Base-by-base conservation (phyloP, 2,888 invertebrate genomes). In the Pseudococcus jackbeardsleyi region DNA sequence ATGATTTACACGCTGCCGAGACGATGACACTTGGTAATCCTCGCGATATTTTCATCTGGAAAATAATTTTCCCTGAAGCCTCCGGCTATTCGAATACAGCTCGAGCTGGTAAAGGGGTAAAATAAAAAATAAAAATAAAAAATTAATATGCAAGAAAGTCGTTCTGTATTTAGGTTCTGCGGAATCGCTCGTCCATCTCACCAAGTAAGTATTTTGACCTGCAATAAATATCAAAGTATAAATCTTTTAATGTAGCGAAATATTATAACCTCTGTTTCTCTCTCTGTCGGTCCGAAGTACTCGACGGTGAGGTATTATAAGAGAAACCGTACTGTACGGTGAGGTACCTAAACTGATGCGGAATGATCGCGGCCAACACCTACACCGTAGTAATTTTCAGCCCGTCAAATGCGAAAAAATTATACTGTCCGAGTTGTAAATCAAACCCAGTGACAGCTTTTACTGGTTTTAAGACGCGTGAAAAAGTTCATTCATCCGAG, bases 401-500 rank as follows among this genome's bases (percentile, higher is more conserved):
- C 39, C 12, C 33, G 77, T 77, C 17, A 77, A 77, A 77, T 17
- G 77, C 39, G 77, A 77, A 77, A 42, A 77, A 77, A 77, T 77
- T 77, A 77, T 77, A 77, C n/a, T 77, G 77, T 77, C 77, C 77
- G 77, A 33, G 77, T 77, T 77, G 77, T 77, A 77, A 77, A 77
- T 77, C 77, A 77, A 77, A 77, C 33, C 12, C 26, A 33, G 42
- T 77, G 77, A 77, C 77, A 77, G 77, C 77, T 77, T 77, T 77
- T 77, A 77, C 77, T 39, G 77, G 39, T 39, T 68, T n/a, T 39
- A 39, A 42, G 77, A 77, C 33, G 77, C 77, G 77, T 77, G 77
- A 77, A 77, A 77, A 77, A 77, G 77, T 77, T 77, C 77, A 77
- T 39, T 33, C 39, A 77, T 77, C 77, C 33, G 26, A 33, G 77